A percentile compares a stretch with the other conserved stretches of the same genome.
phyloP scores from a whole-genome alignment of 2,113 vertebrate genomes.

The Madoqua kirkii region DNA sequence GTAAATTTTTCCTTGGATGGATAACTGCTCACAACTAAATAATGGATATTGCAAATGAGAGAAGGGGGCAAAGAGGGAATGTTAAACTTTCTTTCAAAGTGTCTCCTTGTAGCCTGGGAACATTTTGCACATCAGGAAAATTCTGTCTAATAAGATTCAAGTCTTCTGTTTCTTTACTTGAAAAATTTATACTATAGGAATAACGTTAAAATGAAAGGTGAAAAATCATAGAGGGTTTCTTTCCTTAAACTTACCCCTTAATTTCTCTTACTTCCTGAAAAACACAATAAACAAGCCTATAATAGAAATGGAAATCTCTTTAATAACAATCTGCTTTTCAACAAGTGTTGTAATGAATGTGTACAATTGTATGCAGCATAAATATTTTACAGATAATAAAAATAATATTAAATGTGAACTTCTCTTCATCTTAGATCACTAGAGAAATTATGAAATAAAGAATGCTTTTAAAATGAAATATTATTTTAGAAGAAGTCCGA shows the following conservation, averaged over 20 bases:
- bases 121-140: not conserved
- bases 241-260: not conserved
- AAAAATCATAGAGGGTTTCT: not conserved
- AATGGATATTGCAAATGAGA: not conserved
- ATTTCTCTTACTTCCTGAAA: not conserved
- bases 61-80: fast-evolving
- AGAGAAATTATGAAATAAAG: not conserved
- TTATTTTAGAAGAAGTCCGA: not conserved
- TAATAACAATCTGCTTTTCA: not conserved
- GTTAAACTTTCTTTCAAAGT: not conserved
- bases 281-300: not conserved
- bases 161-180: not conserved
- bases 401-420: not conserved
- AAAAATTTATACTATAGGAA: not conserved
- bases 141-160: not conserved
- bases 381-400: not conserved
- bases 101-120: not conserved
- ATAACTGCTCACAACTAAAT: not conserved
- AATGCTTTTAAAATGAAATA: not conserved
- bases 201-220: not conserved
- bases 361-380: not conserved
- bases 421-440: not conserved
- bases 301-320: not conserved
- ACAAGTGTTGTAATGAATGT: not conserved
- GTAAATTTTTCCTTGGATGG: not conserved